These are phyloP conservation scores for Leptocoma aspasia DNA, from an alignment of 2,113 vertebrate species.

Conservation along the genomic window DNA sequence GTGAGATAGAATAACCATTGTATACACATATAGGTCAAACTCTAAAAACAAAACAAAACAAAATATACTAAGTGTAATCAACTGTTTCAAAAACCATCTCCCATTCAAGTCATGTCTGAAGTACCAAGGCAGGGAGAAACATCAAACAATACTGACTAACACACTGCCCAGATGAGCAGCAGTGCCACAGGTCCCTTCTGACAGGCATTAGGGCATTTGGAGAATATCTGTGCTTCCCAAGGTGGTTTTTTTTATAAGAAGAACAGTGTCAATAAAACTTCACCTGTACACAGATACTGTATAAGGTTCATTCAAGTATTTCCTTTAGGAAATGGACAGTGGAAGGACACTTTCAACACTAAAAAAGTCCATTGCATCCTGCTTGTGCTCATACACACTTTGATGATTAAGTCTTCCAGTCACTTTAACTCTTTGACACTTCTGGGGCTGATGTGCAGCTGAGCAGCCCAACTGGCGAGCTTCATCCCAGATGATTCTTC, in stretches of 20 bases:
- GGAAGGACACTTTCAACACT: conserved; percentile 55
- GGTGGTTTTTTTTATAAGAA: background rate
- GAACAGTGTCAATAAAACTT: conserved; percentile 40
- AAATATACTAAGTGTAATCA: background rate
- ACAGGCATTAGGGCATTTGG: conserved; percentile 6
- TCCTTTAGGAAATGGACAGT: conserved; percentile 46
- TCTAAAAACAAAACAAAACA: background rate
- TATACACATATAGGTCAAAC: background rate
- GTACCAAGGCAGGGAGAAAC: conserved; percentile 50
- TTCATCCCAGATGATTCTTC: background rate
- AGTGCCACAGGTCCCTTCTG: conserved; percentile 21
- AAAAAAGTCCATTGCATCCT: conserved; percentile 1
- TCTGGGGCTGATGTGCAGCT: background rate
- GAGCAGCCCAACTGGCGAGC: background rate
- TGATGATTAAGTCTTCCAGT: background rate
- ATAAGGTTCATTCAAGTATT: conserved; percentile 71
- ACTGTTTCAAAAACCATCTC: conserved; percentile 22
- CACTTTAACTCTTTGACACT: background rate
- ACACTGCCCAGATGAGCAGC: conserved; percentile 13
- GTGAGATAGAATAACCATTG: conserved; percentile 28
- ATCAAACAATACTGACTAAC: conserved; percentile 42
- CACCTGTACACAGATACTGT: conserved; percentile 49
- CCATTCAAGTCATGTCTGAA: conserved; percentile 32
- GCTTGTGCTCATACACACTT: conserved; percentile 3
- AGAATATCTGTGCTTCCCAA: background rate